Evolutionary conservation across 2,113 vertebrate species (phyloP), one percentile per base, ranked within the genome.

Genomic region (Austrofundulus limnaeus): DNA sequence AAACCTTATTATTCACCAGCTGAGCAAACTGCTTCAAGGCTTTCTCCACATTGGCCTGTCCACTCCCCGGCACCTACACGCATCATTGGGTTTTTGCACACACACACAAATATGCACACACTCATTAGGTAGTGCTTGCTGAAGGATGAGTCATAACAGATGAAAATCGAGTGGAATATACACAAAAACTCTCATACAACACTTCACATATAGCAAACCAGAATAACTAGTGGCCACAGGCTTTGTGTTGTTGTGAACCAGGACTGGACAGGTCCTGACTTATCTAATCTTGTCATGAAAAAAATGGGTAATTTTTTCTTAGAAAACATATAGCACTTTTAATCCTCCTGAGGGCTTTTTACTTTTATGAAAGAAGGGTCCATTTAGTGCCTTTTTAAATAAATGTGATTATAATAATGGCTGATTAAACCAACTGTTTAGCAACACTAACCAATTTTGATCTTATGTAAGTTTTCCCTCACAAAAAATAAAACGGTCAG

Each of bases 1-100:
- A 99, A 62, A 96, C 94, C 78, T 98, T 98, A 90, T 98, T 99
- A 92, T 98, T 97, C 90, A 99, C 88, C 79, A 99, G 93, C 91
- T 97, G 96, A 7, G 94, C 97, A 34, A 99, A 98, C 83, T 97
- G 94, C 91, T 97, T 98, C 90, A 99, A 86, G 78, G 96, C 96
- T 84, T 98, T 98, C 90, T 98, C 97, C 88, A 98, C 96, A 0
- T 80, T 93, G 55, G 94, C 93, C 89, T 99, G 97, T 53, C 96
- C 95, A 0, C 95, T 95, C 1, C 97, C 97, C 2, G 94, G 94
- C 21, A 99, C 96, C 97, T 98, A 80, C 53, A 85, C 16, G 57
- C 50, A 79, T 72, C 62, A 79, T 11, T 28, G 43, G 23, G 43
- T 47, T 41, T 51, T 52, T n/a, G n/a, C n/a, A 46, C 57, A 77